Base-by-base conservation (phyloP, 1,140 invertebrate genomes). In the Ostrea denselamellosa region DNA sequence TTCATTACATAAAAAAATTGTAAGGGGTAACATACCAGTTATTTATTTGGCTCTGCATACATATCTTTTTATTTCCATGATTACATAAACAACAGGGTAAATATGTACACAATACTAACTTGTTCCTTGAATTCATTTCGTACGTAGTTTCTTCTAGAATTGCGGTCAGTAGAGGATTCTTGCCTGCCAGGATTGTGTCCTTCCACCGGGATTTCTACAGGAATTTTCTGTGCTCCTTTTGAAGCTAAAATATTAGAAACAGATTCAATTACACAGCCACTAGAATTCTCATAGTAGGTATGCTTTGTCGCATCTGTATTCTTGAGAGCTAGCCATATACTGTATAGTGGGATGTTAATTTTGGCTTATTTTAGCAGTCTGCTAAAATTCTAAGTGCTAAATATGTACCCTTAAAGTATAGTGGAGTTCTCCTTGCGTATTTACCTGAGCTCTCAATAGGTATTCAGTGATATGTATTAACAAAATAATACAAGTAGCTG, bases 91-190 rank as follows among this genome's bases (percentile, higher is more conserved):
- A 62, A 19, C 56, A 62, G 56, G 5, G 1, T 62, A 19, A 62
- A 62, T 19, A 62, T 44, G 34, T 44, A 19, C 56, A 17, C 56
- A 17, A 19, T 77, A 7, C 68, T 82, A 12, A 92, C 93, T 89
- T 92, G 89, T 85, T 90, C 87, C 84, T 91, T 92, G n/a, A 93
- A 90, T 84, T 93, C 91, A 90, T 94, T 94, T 58, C 90, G 91
- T 8, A 94, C 90, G 58, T 91, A 93, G 86, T 90, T 77, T 77
- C 68, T 77, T 34, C 68, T 77, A 10, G 68, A 25, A 77, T 12
- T 77, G 22, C 25, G 68, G 12, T 77, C 68, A 28, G 68, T 28
- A 3, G 25, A 25, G 25, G 68, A 77, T 4, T 77, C 68, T 2
- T 77, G 22, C 28, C 68, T 25, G 12, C 68, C 68, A 34, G 68